A percentile compares a stretch with the other conserved stretches of the same genome.
Evolutionary conservation across 2,888 invertebrate species (phyloP).

Genomic region (Xanthia icteritia): DNA sequence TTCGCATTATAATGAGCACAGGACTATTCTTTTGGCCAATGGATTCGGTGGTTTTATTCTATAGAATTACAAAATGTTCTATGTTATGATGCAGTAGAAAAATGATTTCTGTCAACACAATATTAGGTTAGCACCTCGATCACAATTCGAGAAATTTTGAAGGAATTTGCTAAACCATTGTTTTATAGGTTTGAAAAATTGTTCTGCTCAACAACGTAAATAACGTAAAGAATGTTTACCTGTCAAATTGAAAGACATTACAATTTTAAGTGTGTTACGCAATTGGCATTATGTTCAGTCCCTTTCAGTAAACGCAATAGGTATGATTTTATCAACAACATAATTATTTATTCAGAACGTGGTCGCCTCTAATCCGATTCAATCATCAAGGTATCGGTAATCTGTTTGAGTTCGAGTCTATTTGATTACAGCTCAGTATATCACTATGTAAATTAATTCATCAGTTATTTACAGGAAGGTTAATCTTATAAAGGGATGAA

Average conservation of each 20-base stretch:
- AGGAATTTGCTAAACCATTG: background rate
- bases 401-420: slow-evolving; percentile 27
- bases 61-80: no score
- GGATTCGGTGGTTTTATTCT: no score
- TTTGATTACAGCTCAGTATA: slow-evolving; percentile 37
- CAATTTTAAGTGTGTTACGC: no score
- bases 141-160: background rate
- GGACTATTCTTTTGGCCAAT: no score
- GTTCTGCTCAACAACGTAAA: no score
- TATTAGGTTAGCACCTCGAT: no score
- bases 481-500: background rate
- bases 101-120: no score
- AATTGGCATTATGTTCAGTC: background rate
- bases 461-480: slow-evolving; percentile 34
- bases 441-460: slow-evolving; percentile 37
- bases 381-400: slow-evolving; percentile 35
- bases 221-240: no score
- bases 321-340: slow-evolving; percentile 20
- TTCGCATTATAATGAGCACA: no score
- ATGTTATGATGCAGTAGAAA: no score
- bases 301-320: background rate
- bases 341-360: slow-evolving; percentile 36
- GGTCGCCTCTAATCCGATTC: slow-evolving; percentile 30
- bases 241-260: background rate
- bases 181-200: background rate